phyloP scores from a whole-genome alignment of 2,797 vertebrate genomes.

The Sebastes iracundus region DNA sequence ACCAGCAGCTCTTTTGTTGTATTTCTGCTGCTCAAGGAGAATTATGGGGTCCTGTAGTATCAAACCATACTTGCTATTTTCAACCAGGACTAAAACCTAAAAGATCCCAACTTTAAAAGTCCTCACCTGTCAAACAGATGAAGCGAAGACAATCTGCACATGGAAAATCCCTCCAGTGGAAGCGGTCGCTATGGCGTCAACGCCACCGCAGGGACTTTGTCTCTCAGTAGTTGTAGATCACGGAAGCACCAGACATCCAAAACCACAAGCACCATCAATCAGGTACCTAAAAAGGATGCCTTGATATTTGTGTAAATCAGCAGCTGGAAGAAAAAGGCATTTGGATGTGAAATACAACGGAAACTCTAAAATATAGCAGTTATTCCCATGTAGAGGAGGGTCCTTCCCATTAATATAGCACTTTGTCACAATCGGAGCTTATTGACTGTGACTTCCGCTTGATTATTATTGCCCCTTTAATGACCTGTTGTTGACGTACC shows the following conservation, averaged over 20 bases:
- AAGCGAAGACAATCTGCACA: neutral
- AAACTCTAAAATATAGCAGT: neutral
- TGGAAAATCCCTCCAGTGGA: neutral
- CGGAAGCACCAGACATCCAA: conserved; percentile 5
- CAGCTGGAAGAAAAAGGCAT: neutral
- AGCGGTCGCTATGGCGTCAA: neutral
- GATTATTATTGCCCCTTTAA: conserved; percentile 34
- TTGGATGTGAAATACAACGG: neutral
- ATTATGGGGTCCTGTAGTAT: neutral
- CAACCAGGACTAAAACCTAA: neutral
- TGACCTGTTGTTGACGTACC: conserved; percentile 21
- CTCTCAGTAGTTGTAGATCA: neutral
- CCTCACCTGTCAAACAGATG: conserved; percentile 1
- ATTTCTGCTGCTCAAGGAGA: neutral
- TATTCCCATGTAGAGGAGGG: neutral
- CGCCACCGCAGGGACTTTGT: conserved; percentile 8
- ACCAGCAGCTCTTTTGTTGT: no score
- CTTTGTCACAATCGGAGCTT: conserved; percentile 15
- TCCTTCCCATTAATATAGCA: neutral
- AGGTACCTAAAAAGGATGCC: neutral
- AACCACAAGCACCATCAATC: neutral
- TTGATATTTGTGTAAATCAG: neutral
- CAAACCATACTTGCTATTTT: neutral
- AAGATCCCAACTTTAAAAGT: neutral
- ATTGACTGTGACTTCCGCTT: conserved; percentile 31